phyloP scores from a whole-genome alignment of 2,113 vertebrate species.

The Sus scrofa region T2T-Sscrofa CM000812.6:231695501-231696000 shows the following conservation, averaged over 20 bases:
- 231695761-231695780: background rate
- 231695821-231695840: background rate
- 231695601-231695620: background rate
- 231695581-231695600: conserved; percentile 4
- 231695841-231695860: background rate
- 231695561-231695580: background rate
- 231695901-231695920: background rate
- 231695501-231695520: background rate
- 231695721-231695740: background rate
- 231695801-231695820: background rate
- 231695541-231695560: background rate
- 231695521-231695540: conserved; percentile 2
- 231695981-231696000: background rate
- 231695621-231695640: conserved; percentile 26
- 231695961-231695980: background rate
- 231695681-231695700: background rate
- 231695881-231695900: background rate
- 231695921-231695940: background rate
- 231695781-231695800: background rate
- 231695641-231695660: background rate
- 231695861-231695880: background rate
- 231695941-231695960: background rate
- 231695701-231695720: background rate
- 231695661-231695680: background rate
- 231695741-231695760: background rate